Evolutionary conservation across 1,140 invertebrate species (phyloP).

Genomic region (Pomacea maculata): DNA sequence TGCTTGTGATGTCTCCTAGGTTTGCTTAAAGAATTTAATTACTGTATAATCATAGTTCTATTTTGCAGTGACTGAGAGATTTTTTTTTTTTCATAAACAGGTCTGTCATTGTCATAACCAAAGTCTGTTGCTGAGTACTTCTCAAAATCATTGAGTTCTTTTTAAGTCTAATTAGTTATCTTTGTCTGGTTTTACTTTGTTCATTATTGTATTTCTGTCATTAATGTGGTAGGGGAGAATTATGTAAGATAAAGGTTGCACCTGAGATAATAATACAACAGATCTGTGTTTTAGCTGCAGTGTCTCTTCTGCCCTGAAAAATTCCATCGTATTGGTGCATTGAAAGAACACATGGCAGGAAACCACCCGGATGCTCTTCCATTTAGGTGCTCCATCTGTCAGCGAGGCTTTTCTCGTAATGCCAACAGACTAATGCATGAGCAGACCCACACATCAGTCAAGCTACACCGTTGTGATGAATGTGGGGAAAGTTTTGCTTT

Average conservation of each 20-base stretch:
- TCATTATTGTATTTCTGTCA: neutral
- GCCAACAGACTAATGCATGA: conserved; percentile 8
- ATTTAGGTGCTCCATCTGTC: conserved; percentile 10
- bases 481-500: conserved; percentile 18
- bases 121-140: too few species aligned
- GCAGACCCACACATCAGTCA: conserved; percentile 13
- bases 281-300: conserved; percentile 5
- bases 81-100: too few species aligned
- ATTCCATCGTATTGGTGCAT: conserved; percentile 10
- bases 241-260: too few species aligned
- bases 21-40: too few species aligned
- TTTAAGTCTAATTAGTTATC: neutral
- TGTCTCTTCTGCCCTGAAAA: conserved; percentile 15
- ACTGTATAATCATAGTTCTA: too few species aligned
- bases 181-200: neutral
- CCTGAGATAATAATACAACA: neutral
- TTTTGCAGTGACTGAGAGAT: too few species aligned
- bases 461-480: conserved; percentile 5
- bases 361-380: conserved; percentile 14
- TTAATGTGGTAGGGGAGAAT: too few species aligned
- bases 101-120: too few species aligned
- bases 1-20: too few species aligned
- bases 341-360: conserved; percentile 19
- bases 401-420: conserved; percentile 18
- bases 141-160: too few species aligned